Conservation (phyloP, 1,140 invertebrate genomes). For the Dolichoris vasculosae region DNA sequence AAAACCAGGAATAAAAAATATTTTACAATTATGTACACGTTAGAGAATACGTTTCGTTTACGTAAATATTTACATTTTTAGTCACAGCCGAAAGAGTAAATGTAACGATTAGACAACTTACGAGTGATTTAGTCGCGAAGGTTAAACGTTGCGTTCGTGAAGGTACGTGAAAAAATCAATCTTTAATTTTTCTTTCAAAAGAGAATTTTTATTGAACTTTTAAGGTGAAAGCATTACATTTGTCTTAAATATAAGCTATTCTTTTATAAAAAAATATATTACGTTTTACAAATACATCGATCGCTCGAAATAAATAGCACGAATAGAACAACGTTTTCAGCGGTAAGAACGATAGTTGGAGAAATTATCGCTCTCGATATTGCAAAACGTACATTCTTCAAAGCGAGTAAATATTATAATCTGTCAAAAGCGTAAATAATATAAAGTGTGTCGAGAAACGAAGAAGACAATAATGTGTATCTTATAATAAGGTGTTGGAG, state of each 20-base stretch:
- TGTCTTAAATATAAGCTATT: constrained; percentile 34
- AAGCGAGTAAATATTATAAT: background rate
- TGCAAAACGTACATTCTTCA: constrained; percentile 19
- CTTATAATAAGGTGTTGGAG: background rate
- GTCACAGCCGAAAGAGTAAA: background rate
- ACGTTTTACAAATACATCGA: background rate
- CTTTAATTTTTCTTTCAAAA: constrained; percentile 26
- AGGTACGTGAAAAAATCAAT: constrained; percentile 47
- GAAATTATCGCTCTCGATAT: background rate
- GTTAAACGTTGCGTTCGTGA: background rate
- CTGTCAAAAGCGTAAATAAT: background rate
- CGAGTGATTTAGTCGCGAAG: background rate
- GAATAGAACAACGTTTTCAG: background rate
- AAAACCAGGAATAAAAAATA: background rate
- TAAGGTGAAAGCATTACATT: constrained; percentile 47
- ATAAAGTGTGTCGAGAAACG: background rate
- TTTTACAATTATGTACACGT: background rate
- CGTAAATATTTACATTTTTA: background rate
- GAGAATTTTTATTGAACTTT: constrained; percentile 46
- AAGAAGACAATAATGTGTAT: background rate
- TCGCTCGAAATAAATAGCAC: background rate
- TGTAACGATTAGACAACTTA: constrained; percentile 4
- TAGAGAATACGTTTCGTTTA: background rate
- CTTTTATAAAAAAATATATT: constrained; percentile 19
- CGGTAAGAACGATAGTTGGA: background rate